Conservation (phyloP, 2,888 invertebrate genomes). For the Cabera pusaria region DNA sequence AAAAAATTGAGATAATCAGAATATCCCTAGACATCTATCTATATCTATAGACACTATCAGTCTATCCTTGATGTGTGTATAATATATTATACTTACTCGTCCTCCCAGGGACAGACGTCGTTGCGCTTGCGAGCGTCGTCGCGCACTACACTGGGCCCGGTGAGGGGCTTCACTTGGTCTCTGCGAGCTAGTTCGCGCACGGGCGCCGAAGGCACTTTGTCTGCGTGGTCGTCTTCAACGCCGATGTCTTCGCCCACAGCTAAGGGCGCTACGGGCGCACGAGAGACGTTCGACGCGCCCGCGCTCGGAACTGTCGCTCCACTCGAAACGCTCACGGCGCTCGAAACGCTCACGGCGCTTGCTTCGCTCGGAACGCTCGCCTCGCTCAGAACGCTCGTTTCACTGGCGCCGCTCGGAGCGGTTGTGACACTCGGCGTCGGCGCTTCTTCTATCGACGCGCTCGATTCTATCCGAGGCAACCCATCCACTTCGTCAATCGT, state of each 20-base stretch:
- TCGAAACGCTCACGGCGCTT: conserved; percentile 1
- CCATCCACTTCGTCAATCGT: conserved; percentile 47
- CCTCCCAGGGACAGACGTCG: conserved; percentile 97
- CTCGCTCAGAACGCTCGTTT: background rate
- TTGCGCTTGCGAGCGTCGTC: conserved; percentile 83
- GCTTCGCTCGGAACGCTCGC: background rate
- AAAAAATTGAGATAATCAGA: no score
- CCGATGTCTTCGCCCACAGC: conserved; percentile 88
- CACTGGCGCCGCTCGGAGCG: background rate
- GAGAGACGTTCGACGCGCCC: background rate
- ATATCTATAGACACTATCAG: no score
- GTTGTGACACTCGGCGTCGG: conserved; percentile 26
- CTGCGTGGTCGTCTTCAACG: conserved; percentile 85
- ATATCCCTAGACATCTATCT: no score
- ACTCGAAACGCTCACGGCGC: conserved; percentile 1
- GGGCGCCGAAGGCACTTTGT: conserved; percentile 77
- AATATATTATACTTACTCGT: conserved; percentile 96
- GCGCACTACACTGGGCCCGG: conserved; percentile 68
- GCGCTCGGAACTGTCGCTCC: conserved; percentile 1
- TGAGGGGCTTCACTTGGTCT: conserved; percentile 69
- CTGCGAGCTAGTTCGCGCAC: conserved; percentile 56
- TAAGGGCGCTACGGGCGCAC: conserved; percentile 82
- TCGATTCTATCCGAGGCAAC: conserved; percentile 42
- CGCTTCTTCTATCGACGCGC: conserved; percentile 23
- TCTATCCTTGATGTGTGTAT: no score